Evolutionary conservation across 1,140 invertebrate species (phyloP), one percentile per base, ranked within the genome.

Genomic region (Heliconius nattereri): DNA sequence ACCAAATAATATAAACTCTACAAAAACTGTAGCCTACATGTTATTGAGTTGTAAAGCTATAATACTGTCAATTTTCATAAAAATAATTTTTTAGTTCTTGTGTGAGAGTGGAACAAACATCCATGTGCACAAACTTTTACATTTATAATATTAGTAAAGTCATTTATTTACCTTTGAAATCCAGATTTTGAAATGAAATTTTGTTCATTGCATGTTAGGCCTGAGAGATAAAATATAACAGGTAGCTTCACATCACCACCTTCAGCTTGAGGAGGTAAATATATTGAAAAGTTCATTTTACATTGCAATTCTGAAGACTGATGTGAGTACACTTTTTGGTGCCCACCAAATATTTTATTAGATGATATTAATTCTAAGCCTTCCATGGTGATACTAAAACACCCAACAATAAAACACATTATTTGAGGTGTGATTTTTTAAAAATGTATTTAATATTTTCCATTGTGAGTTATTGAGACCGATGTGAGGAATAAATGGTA

Each of bases 101-200:
- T 6, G 7, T 0, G 29, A 29, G 2, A 7, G 32, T 35, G 32
- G 32, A 35, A 35, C 7, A 35, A 35, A 7, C 5, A 35, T 35
- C 32, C 32, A 35, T 5, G 3, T 35, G 32, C 32, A 35, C 32
- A 35, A 35, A 35, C 32, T 35, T 35, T 35, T 7, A 35, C 32
- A 35, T 35, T 35, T 45, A 6, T 45, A 45, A 45, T 45, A 45
- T 45, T 45, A 16, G 40, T 45, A 45, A 13, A 13, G 13, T 45
- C 9, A 37, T 37, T 37, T 19, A 19, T 49, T 49, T 96, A 97
- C 92, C 96, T 96, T 95, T 99, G 99, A 83, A 97, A 97, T 54
- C 98, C 99, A 73, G 98, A 96, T 95, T 99, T 99, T 74, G 98
- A 96, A 73, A 99, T 97, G 90, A 99, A 99, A 95, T 99, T 99